These are phyloP conservation scores for Podarcis cretensis DNA, from an alignment of 2,113 vertebrate genomes.

Conservation along the genomic window DNA sequence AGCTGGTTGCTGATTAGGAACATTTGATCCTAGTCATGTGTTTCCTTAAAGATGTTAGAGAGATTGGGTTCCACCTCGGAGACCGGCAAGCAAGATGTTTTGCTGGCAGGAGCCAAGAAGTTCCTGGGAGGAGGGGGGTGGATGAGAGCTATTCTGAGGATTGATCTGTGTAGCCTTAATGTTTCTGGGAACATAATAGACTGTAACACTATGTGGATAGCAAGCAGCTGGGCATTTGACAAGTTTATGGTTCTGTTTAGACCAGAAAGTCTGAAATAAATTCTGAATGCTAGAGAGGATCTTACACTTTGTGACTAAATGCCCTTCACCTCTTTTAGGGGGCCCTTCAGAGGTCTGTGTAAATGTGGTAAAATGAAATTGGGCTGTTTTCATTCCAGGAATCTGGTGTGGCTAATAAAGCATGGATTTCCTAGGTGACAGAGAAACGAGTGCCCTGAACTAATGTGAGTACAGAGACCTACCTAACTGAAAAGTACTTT, in stretches of 20 bases:
- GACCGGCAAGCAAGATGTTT: background rate
- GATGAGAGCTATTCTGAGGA: slow-evolving; percentile 24
- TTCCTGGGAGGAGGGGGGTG: background rate
- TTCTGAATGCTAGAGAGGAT: slow-evolving; percentile 1
- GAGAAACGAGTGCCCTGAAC: background rate
- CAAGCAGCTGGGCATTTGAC: slow-evolving; percentile 32
- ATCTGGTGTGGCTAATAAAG: slow-evolving; percentile 16
- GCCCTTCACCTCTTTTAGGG: slow-evolving; percentile 18
- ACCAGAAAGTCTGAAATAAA: slow-evolving; percentile 29
- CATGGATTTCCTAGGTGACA: slow-evolving; percentile 5
- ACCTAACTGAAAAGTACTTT: background rate
- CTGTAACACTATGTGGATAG: slow-evolving; percentile 35
- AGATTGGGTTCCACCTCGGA: background rate
- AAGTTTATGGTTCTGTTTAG: slow-evolving; percentile 36
- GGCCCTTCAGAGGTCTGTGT: slow-evolving; percentile 15
- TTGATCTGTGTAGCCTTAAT: slow-evolving; percentile 20
- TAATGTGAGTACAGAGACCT: background rate
- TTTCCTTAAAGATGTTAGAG: background rate
- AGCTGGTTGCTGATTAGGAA: slow-evolving; percentile 1
- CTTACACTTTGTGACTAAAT: slow-evolving; percentile 9
- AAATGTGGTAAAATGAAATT: slow-evolving; percentile 21
- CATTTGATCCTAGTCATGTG: background rate
- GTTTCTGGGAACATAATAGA: slow-evolving; percentile 5
- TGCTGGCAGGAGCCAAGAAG: slow-evolving; percentile 4
- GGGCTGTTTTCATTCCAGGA: slow-evolving; percentile 10